Conservation (phyloP, 1,140 invertebrate genomes). For the Vollenhovia emeryi region DNA sequence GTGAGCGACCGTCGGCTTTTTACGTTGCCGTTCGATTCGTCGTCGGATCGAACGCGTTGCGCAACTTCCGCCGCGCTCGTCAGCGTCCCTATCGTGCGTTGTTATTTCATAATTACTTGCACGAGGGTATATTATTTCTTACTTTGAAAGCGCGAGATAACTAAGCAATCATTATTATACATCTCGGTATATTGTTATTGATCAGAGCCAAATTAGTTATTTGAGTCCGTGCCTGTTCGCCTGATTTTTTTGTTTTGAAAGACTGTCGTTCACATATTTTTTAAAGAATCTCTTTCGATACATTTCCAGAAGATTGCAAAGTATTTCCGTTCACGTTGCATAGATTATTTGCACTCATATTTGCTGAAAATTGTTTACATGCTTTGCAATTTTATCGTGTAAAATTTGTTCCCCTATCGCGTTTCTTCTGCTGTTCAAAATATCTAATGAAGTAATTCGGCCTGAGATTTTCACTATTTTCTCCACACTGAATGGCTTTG, state of each 20-base stretch:
- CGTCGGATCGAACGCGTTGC: conserved; percentile 35
- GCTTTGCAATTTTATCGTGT: background rate
- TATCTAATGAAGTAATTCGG: background rate
- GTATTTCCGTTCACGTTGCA: background rate
- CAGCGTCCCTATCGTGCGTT: conserved; percentile 28
- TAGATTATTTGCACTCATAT: background rate
- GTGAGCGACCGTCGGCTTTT: conserved; percentile 63
- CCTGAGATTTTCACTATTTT: background rate
- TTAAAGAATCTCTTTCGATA: background rate
- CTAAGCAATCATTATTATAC: background rate
- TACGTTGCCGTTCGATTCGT: conserved; percentile 52
- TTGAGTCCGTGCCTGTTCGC: background rate
- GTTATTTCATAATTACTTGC: conserved; percentile 35
- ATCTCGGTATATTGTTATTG: background rate
- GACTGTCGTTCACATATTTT: background rate
- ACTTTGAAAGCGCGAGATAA: background rate
- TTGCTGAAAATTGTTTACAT: background rate
- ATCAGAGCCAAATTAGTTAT: background rate
- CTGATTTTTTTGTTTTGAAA: background rate
- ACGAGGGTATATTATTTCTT: background rate
- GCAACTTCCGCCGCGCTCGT: conserved; percentile 37
- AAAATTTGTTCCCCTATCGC: background rate
- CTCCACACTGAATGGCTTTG: background rate
- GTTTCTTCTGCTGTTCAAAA: background rate
- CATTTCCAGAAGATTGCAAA: background rate